phyloP scores from a whole-genome alignment of 2,888 invertebrate genomes.

The Drosophila meridiana region DNA sequence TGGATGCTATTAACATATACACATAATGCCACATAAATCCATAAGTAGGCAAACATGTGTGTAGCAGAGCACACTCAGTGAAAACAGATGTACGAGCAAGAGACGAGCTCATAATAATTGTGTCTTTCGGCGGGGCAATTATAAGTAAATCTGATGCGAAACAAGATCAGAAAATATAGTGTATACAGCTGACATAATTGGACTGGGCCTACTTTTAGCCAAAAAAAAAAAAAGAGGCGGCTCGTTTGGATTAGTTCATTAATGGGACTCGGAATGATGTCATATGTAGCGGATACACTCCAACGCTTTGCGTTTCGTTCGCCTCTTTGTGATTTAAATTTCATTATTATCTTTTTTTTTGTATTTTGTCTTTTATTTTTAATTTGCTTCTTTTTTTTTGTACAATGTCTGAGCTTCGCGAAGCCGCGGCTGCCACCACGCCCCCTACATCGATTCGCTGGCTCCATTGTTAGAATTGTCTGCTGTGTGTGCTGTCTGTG shows the following conservation, averaged over 20 bases:
- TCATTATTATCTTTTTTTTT: conserved; percentile 50
- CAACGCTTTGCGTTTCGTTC: conserved; percentile 56
- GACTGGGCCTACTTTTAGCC: conserved; percentile 36
- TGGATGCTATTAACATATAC: conserved; percentile 1
- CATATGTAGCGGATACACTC: conserved; percentile 68
- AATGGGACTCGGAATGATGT: conserved; percentile 64
- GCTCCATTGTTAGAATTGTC: conserved; percentile 71
- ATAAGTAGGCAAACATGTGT: conserved; percentile 25
- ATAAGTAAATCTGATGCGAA: conserved; percentile 39
- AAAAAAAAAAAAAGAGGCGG: conserved; percentile 19
- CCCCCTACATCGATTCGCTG: conserved; percentile 23
- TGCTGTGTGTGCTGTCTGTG: conserved; percentile 53
- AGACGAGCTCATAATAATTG: conserved; percentile 37
- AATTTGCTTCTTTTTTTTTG: conserved; percentile 4
- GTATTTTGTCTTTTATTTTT: conserved; percentile 27
- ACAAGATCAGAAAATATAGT: conserved; percentile 12
- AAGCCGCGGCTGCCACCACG: background rate
- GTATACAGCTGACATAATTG: conserved; percentile 31
- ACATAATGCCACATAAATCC: conserved; percentile 12
- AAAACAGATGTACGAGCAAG: conserved; percentile 60
- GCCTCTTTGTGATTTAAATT: conserved; percentile 62
- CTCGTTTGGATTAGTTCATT: conserved; percentile 36
- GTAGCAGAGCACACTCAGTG: conserved; percentile 25
- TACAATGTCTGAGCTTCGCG: conserved; percentile 19
- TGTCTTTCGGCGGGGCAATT: conserved; percentile 18